phyloP scores from a whole-genome alignment of 2,797 vertebrate species.

The Danio tinwini region DNA sequence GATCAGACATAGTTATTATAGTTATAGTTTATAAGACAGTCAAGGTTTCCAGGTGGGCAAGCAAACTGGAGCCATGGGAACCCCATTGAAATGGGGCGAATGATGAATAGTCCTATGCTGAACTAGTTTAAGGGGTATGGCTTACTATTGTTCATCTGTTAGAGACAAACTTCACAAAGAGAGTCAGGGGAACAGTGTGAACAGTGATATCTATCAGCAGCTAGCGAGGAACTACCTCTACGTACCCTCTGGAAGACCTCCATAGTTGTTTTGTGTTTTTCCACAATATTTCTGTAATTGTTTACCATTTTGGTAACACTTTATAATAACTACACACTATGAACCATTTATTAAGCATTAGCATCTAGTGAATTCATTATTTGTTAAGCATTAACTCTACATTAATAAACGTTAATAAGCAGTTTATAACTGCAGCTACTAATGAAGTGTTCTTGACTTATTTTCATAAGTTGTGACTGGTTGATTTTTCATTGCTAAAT shows the following conservation, averaged over 20 bases:
- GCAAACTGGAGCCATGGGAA: slow-evolving; percentile 64
- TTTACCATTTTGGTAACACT: too few species aligned
- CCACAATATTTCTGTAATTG: slow-evolving; percentile 65
- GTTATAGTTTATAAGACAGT: slow-evolving; percentile 48
- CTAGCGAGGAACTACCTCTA: slow-evolving; percentile 74
- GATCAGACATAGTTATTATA: slow-evolving; percentile 10
- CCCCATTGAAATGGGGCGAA: slow-evolving; percentile 64
- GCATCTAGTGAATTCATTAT: too few species aligned
- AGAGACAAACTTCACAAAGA: slow-evolving; percentile 67
- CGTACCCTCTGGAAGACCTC: slow-evolving; percentile 77
- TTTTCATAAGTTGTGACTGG: too few species aligned
- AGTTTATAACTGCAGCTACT: too few species aligned
- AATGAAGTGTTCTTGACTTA: too few species aligned
- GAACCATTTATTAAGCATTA: too few species aligned
- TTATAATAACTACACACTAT: too few species aligned
- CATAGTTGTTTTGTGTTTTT: slow-evolving; percentile 70
- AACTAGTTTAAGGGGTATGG: slow-evolving; percentile 78
- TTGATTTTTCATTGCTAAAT: too few species aligned
- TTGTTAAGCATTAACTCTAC: too few species aligned
- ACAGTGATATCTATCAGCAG: slow-evolving; percentile 80
- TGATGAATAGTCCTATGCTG: slow-evolving; percentile 74
- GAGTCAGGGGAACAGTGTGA: slow-evolving; percentile 70
- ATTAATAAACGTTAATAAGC: too few species aligned
- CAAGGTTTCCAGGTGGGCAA: slow-evolving; percentile 67
- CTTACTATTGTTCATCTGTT: slow-evolving; percentile 75